These are phyloP conservation scores for Noctua fimbriata DNA, from an alignment of 2,888 invertebrate species.

Conservation along the genomic window DNA sequence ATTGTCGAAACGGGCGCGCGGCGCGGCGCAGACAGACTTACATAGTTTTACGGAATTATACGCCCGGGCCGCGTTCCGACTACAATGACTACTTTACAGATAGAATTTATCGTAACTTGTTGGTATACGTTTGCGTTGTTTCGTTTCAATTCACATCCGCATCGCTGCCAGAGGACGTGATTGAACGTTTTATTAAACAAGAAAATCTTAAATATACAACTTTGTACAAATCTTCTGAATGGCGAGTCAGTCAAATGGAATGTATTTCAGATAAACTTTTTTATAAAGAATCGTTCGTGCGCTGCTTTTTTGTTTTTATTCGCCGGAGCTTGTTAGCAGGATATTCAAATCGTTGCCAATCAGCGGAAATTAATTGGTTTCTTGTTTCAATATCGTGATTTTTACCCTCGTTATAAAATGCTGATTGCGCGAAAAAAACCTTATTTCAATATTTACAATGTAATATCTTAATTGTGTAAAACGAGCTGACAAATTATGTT, in stretches of 20 bases:
- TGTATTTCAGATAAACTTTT: constrained; percentile 59
- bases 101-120: constrained; percentile 15
- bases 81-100: constrained; percentile 19
- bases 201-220: constrained; percentile 35
- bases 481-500: constrained; percentile 43
- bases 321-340: constrained; percentile 60
- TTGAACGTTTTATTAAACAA: constrained; percentile 47
- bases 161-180: constrained; percentile 15
- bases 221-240: constrained; percentile 43
- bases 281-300: constrained; percentile 34
- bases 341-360: constrained; percentile 67
- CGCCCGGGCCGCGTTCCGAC: constrained; percentile 25
- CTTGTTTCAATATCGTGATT: constrained; percentile 63
- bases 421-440: constrained; percentile 46
- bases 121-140: constrained; percentile 27
- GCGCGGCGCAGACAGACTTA: constrained; percentile 25
- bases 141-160: constrained; percentile 15
- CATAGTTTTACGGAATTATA: constrained; percentile 50
- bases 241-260: constrained; percentile 56
- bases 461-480: constrained; percentile 42
- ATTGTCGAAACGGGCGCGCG: constrained; percentile 37
- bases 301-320: constrained; percentile 61
- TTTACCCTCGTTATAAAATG: constrained; percentile 58
- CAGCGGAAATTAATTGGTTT: constrained; percentile 68
- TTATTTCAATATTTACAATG: constrained; percentile 56